Evolutionary conservation across 37 sponge, comb jelly and placozoan genomes (phyloP), one percentile per base, ranked within the genome.

Genomic region (Aphrocallistes beatrix): DNA sequence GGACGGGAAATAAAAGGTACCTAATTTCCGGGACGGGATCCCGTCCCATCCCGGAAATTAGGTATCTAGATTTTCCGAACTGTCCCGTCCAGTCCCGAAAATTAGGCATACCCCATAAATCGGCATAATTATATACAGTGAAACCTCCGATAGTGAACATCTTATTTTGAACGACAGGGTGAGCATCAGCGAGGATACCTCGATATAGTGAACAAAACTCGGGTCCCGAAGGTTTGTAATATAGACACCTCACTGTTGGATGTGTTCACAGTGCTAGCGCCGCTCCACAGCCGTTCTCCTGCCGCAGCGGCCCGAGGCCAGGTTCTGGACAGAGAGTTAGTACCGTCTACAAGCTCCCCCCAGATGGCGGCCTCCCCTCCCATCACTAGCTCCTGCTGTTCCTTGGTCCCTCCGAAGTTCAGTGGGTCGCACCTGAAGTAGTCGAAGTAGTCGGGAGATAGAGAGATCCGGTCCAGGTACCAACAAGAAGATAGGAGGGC

Each of bases 361-460:
- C 94, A 96, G 82, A 96, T 51, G 81, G 93, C 92, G 1, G 89
- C 91, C 51, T 94, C 91, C 17, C 97, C 97, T 3, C 97, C 97
- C 38, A 96, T 45, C 39, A 96, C 94, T 82, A 92, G 90, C 36
- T 36, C 60, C 85, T 89, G 86, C 89, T 96, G 90, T 36, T 47
- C 88, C 0, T 38, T 39, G 39, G 91, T 91, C 25, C 94, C 96
- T 91, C 38, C 50, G 82, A 94, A 94, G 39, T 87, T 45, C 38
- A 86, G 90, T 37, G 95, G 95, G 51, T 94, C 93, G 88, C 93
- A 92, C n/a, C 36, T 25, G 85, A 92, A 94, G 42, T 90, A 91
- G 90, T 91, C 69, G 36, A 84, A 81, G 19, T 37, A n/a, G 32
- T 85, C 40, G 60, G 75, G 36, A 0, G 38, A 36, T 23, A 3